Base-by-base conservation (phyloP, 2,888 invertebrate species). In the Agrotis ipsilon region DNA sequence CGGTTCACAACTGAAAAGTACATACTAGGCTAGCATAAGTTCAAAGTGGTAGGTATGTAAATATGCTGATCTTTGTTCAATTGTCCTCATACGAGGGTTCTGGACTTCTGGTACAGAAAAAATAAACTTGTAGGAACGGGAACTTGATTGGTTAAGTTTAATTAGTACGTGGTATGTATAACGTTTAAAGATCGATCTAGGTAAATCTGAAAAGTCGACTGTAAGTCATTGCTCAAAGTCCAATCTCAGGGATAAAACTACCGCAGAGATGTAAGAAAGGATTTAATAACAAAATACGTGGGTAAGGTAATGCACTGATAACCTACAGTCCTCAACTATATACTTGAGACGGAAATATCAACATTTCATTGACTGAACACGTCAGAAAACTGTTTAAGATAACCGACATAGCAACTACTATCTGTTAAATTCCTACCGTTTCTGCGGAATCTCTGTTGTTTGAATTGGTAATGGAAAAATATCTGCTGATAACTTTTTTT, bases 321-420 rank as follows among this genome's bases (percentile, higher is more conserved):
- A 76, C 70, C 77, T 76, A 48, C 11, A 59, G 4, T 32, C 3
- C 7, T 7, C 39, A 9, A 39, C 39, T 0, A 39, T 39, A 39
- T 39, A 39, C 39, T 39, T 39, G 39, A 11, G 39, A 46, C 39
- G 49, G 70, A 63, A 81, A 51, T n/a, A 62, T 48, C 19, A 14
- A 39, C 13, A 19, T 39, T 65, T 67, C 54, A 52, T 58, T 60
- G 51, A 80, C 16, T 64, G 19, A 68, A 16, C 64, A 67, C 59
- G 48, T 68, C 49, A 45, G 13, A 7, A 67, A 68, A 21, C 24
- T 58, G 55, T 9, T 19, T 16, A 24, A 63, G 65, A 81, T 78
- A 78, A 71, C 9, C 43, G 48, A 32, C 52, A 0, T 78, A 55
- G 63, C 49, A 78, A 78, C 63, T 5, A n/a, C 11, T 46, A 58